phyloP scores from a whole-genome alignment of 2,113 vertebrate genomes.

The Halcyon senegalensis region DNA sequence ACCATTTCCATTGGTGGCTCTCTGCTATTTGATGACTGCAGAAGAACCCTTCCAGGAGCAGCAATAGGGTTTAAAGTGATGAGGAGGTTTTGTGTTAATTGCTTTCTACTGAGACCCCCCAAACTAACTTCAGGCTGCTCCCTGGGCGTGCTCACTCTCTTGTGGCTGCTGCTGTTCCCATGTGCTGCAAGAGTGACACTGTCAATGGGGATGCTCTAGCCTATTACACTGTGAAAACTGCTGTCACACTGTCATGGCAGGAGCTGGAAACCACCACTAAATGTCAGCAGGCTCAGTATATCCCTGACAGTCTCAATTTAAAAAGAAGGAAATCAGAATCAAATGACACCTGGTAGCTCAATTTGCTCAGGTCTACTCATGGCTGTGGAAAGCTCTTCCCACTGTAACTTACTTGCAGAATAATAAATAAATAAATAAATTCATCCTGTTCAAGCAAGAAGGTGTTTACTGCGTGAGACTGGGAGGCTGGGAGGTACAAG shows the following conservation, averaged over 20 bases:
- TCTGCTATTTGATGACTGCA: neutral
- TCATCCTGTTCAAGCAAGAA: neutral
- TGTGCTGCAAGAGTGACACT: rapidly evolving
- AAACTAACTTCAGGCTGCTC: neutral
- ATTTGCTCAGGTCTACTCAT: neutral
- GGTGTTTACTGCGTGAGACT: neutral
- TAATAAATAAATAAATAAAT: neutral
- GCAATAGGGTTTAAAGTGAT: rapidly evolving
- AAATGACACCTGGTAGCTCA: neutral
- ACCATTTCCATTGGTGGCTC: rapidly evolving
- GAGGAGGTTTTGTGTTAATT: neutral
- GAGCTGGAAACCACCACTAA: neutral
- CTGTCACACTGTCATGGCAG: rapidly evolving
- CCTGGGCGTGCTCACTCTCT: rapidly evolving
- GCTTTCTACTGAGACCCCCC: neutral
- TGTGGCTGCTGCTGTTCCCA: neutral
- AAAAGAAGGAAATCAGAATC: neutral
- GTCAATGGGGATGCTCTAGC: neutral
- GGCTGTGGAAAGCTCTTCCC: neutral
- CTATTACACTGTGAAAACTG: neutral
- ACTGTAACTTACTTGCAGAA: neutral
- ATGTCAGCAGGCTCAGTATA: neutral
- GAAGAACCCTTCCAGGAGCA: neutral
- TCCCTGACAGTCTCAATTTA: neutral
- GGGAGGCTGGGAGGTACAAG: neutral